A percentile compares a stretch with the other conserved stretches of the same genome.
These are phyloP conservation scores for Calyptommatus sinebrachiatus DNA, from an alignment of 2,113 vertebrate genomes.

Conservation along the genomic window DNA sequence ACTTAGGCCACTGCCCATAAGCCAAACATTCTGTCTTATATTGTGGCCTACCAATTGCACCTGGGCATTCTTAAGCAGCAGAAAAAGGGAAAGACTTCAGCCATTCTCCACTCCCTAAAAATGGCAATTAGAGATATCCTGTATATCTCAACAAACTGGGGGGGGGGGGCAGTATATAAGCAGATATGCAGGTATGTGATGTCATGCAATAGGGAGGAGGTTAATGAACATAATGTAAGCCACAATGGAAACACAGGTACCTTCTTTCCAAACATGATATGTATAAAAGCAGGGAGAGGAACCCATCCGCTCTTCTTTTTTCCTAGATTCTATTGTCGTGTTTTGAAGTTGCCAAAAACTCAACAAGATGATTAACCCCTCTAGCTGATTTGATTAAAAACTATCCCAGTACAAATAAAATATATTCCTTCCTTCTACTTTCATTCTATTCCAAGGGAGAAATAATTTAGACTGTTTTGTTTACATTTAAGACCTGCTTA, in stretches of 20 bases:
- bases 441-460: slow-evolving; percentile 4
- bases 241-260: neutral
- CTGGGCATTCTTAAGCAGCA: too few species aligned
- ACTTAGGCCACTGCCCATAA: too few species aligned
- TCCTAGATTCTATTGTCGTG: neutral
- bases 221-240: too few species aligned
- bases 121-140: too few species aligned
- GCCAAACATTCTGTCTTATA: too few species aligned
- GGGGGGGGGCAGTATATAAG: too few species aligned
- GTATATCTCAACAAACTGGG: too few species aligned
- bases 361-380: neutral
- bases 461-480: neutral
- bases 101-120: too few species aligned
- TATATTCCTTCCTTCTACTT: neutral
- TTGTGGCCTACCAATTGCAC: too few species aligned
- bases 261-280: neutral
- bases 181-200: too few species aligned
- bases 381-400: neutral
- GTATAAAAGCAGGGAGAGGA: neutral
- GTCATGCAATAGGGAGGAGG: too few species aligned
- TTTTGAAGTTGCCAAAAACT: neutral
- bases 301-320: neutral
- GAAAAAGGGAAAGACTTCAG: too few species aligned
- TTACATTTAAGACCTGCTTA: slow-evolving; percentile 3
- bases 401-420: neutral